Conservation (phyloP, 2,888 invertebrate genomes). For the Xylocampa areola region DNA sequence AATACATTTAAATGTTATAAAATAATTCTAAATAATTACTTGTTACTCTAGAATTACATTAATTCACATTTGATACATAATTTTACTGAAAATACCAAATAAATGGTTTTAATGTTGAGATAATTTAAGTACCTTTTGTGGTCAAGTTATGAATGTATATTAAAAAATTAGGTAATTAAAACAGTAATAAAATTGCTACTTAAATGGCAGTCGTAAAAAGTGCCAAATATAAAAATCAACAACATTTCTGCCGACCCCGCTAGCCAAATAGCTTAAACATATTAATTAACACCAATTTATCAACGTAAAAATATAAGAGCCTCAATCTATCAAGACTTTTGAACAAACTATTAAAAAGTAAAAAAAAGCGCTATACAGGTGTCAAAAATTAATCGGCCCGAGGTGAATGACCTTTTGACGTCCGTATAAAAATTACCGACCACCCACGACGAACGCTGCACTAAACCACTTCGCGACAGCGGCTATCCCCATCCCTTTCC, state of each 20-base stretch:
- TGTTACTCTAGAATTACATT: too few relatives aligned
- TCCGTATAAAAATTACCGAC: slow-evolving; percentile 80
- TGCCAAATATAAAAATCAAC: too few relatives aligned
- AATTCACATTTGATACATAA: too few relatives aligned
- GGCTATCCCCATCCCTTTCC: slow-evolving; percentile 30
- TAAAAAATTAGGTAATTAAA: background rate
- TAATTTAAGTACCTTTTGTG: too few relatives aligned
- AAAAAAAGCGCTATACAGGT: slow-evolving; percentile 68
- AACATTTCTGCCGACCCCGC: background rate
- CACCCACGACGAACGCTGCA: slow-evolving; percentile 79
- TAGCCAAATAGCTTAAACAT: slow-evolving; percentile 30
- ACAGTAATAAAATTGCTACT: too few relatives aligned
- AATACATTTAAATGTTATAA: too few relatives aligned
- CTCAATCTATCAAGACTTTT: slow-evolving; percentile 43
- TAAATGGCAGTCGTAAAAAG: too few relatives aligned
- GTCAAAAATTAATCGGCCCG: slow-evolving; percentile 73
- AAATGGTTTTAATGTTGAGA: too few relatives aligned
- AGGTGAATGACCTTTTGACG: slow-evolving; percentile 85
- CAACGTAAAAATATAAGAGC: slow-evolving; percentile 43
- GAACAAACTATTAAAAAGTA: slow-evolving; percentile 29
- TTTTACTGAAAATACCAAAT: too few relatives aligned
- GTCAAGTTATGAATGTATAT: too few relatives aligned
- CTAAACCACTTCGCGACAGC: slow-evolving; percentile 48
- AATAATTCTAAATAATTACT: too few relatives aligned
- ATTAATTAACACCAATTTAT: slow-evolving; percentile 53